phyloP scores from a whole-genome alignment of 1,140 invertebrate species.

The Wasmannia auropunctata region DNA sequence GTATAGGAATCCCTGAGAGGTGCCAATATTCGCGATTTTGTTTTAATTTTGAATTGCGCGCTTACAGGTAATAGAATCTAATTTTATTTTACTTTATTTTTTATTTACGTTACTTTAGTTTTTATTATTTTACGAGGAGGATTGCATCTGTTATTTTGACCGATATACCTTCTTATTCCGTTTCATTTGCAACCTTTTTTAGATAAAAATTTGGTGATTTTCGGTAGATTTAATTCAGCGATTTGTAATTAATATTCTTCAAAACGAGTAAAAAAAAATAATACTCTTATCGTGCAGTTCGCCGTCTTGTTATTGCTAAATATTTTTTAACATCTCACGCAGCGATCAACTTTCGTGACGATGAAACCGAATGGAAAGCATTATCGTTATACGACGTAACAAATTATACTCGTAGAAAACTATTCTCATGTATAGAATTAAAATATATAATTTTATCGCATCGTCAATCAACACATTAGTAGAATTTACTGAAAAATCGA shows the following conservation, averaged over 20 bases:
- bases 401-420: background rate
- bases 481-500: background rate
- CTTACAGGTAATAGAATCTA: background rate
- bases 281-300: background rate
- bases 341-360: background rate
- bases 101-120: background rate
- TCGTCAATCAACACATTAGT: background rate
- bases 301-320: background rate
- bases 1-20: background rate
- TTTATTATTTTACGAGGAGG: background rate
- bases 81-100: background rate
- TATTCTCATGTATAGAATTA: background rate
- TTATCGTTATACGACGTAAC: background rate
- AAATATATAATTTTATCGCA: conserved; percentile 10
- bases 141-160: background rate
- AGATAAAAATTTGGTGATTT: background rate
- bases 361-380: background rate
- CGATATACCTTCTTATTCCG: background rate
- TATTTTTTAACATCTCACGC: background rate
- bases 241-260: conserved; percentile 19
- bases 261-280: background rate
- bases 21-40: background rate
- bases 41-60: background rate
- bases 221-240: too few species aligned
- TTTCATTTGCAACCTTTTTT: background rate